These are phyloP conservation scores for Dipodomys stephensi DNA, from an alignment of 2,113 vertebrate species.

Conservation along the genomic window DNA sequence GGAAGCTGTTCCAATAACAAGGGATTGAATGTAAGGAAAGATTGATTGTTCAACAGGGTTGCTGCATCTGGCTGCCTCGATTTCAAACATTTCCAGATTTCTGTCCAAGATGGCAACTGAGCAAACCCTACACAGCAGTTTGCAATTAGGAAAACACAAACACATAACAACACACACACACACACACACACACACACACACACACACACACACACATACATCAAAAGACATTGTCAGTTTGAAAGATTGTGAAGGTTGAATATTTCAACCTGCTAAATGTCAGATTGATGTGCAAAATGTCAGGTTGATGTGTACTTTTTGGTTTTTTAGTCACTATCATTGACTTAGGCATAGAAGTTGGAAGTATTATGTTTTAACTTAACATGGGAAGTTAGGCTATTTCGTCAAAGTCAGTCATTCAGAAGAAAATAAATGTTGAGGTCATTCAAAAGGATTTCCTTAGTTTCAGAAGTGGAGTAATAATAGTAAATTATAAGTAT, in stretches of 20 bases:
- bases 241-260: conserved; percentile 5
- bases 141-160: conserved; percentile 47
- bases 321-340: not conserved
- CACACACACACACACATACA: not conserved
- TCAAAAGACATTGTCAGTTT: conserved; percentile 35
- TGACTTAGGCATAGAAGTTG: not conserved
- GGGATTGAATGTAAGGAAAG: conserved; percentile 75
- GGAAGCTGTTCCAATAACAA: conserved; percentile 76
- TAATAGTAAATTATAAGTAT: conserved; percentile 74
- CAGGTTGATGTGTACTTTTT: not conserved
- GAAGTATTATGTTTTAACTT: conserved; percentile 46
- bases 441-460: conserved; percentile 73
- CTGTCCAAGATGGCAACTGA: conserved; percentile 48
- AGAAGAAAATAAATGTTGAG: conserved; percentile 69
- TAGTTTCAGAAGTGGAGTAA: conserved; percentile 67
- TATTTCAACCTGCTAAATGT: not conserved
- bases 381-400: conserved; percentile 36
- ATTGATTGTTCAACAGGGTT: conserved; percentile 82
- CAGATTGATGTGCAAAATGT: not conserved
- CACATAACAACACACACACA: not conserved
- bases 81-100: conserved; percentile 81
- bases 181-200: not conserved
- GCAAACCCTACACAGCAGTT: conserved; percentile 17
- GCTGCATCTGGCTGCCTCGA: conserved; percentile 83
- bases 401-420: conserved; percentile 60